Evolutionary conservation across 2,113 vertebrate genomes (phyloP), one percentile per base, ranked within the genome.

Genomic region (Baryphthengus martii): DNA sequence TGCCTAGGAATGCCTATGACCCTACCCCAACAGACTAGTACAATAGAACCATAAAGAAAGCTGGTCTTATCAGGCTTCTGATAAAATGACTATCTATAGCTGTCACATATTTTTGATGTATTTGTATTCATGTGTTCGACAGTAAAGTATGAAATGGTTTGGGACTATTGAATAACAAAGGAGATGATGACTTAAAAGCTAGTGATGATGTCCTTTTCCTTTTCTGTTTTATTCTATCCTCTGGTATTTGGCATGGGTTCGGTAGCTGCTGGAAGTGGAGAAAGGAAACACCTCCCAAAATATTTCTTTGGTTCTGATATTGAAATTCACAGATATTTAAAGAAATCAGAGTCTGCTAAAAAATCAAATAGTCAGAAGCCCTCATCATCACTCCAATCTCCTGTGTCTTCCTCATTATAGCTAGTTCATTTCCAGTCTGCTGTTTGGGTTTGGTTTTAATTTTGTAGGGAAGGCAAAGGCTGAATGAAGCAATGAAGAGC

Each of bases 231-330:
- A 91, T 95, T 88, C 47, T 85, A 33, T 78, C 29, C 61, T 80
- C 52, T 4, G 55, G 56, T 85, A 50, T 87, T 94, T 96, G 94
- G 92, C 85, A 49, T 0, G 2, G 6, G 23, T 31, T 87, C 7
- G 0, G 62, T 23, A 70, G 67, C 74, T 92, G 75, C 78, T 96
- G 91, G 70, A 66, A 95, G 8, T 21, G n/a, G 49, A 72, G 56
- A 88, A 94, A 92, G 62, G 84, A 93, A 96, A 90, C 20, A 82
- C 37, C 56, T 96, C 67, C 77, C 29, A 45, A 23, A 88, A 88
- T 53, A 83, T 87, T 75, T 89, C 4, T 86, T 79, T 87, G 62
- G 17, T 76, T 93, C 20, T 77, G 33, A 59, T 45, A 47, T 3
- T 85, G 68, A 90, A 85, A 85, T 59, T 66, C 71, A 71, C 39